Conservation (phyloP, 2,113 vertebrate genomes). For the Amphiprion percula region DNA sequence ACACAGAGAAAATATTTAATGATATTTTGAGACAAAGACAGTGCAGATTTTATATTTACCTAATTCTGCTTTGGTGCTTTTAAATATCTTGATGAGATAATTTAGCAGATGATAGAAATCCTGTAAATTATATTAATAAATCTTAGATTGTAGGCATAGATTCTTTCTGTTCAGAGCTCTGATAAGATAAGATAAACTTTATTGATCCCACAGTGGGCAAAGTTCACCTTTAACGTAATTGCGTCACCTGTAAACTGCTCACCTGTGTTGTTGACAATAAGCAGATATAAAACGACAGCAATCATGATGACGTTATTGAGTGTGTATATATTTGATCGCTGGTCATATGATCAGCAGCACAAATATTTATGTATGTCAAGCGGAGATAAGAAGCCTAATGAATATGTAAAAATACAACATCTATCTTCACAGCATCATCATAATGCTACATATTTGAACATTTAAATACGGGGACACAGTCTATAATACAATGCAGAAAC, state of each 20-base stretch:
- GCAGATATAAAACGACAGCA: not conserved
- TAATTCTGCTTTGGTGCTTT: not conserved
- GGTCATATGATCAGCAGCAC: not conserved
- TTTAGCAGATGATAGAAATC: not conserved
- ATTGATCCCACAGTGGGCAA: too few relatives aligned
- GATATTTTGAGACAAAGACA: not conserved
- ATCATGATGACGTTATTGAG: slow-evolving; percentile 2
- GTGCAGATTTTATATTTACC: not conserved
- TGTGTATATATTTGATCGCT: not conserved
- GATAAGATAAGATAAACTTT: too few relatives aligned
- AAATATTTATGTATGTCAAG: slow-evolving; percentile 1
- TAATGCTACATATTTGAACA: too few relatives aligned
- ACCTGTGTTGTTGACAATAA: not conserved
- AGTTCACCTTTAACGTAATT: too few relatives aligned
- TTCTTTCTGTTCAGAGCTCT: not conserved
- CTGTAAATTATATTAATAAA: too few relatives aligned
- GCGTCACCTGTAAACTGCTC: too few relatives aligned
- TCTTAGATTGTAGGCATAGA: too few relatives aligned
- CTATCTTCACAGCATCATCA: too few relatives aligned
- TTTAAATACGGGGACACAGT: too few relatives aligned
- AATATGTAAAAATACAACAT: not conserved
- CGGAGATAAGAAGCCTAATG: slow-evolving; percentile 6
- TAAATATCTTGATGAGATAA: not conserved
- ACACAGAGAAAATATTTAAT: not conserved
- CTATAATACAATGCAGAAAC: too few relatives aligned